phyloP scores from a whole-genome alignment of 2,888 invertebrate species.

The Yponomeuta malinellus region DNA sequence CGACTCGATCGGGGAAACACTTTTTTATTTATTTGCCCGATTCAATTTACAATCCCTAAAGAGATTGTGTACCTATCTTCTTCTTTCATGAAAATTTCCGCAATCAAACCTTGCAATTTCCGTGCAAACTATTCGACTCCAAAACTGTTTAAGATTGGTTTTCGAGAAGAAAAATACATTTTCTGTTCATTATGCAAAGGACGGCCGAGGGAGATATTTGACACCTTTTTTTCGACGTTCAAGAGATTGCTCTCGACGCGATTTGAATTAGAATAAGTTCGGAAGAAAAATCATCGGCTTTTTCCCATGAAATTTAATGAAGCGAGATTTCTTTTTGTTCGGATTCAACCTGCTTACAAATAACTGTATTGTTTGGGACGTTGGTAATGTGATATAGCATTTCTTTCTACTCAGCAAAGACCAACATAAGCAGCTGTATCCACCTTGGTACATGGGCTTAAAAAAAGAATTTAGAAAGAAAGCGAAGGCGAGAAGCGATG shows the following conservation, averaged over 20 bases:
- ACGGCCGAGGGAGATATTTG: background rate
- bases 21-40: background rate
- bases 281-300: background rate
- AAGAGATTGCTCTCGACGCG: background rate
- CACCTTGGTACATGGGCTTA: too few species aligned
- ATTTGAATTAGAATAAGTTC: background rate
- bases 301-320: background rate
- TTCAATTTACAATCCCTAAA: background rate
- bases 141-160: background rate
- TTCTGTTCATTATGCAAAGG: background rate
- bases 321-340: background rate
- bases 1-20: background rate
- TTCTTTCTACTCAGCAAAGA: too few species aligned
- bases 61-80: background rate
- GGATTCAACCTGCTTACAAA: too few species aligned
- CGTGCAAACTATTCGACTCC: background rate
- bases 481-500: too few species aligned
- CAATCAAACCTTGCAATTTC: background rate
- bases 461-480: too few species aligned
- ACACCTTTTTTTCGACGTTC: background rate
- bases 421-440: too few species aligned
- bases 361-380: background rate
- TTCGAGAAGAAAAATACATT: background rate
- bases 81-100: background rate
- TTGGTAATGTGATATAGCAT: background rate